A percentile compares a stretch with the other conserved stretches of the same genome.
Conservation (phyloP, 2,113 vertebrate species). For the Tapirus terrestris region DNA sequence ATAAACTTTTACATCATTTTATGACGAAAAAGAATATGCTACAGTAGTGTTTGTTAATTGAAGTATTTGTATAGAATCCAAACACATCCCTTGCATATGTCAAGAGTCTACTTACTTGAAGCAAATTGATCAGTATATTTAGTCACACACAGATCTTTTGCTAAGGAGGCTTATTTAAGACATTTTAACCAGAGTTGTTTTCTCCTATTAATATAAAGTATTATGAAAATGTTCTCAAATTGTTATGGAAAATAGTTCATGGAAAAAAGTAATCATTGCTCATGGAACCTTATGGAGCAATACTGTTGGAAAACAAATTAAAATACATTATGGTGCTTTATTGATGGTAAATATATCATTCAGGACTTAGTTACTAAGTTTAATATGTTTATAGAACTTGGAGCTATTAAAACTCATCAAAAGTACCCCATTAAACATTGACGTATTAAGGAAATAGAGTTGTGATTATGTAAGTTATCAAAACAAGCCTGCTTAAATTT, state of each 20-base stretch:
- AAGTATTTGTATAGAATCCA: background rate
- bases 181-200: background rate
- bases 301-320: constrained; percentile 5
- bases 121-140: background rate
- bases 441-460: background rate
- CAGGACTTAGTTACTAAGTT: background rate
- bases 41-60: background rate
- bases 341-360: background rate
- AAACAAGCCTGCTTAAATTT: background rate
- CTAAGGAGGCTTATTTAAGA: background rate
- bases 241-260: background rate
- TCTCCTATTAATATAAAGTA: background rate
- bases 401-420: background rate
- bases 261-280: background rate
- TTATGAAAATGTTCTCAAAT: background rate
- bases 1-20: background rate
- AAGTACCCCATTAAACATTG: background rate
- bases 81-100: background rate
- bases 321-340: background rate
- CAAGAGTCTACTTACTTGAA: background rate
- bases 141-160: background rate
- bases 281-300: background rate
- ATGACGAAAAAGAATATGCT: background rate
- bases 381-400: background rate
- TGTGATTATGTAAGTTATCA: constrained; percentile 20